A percentile compares a stretch with the other conserved stretches of the same genome.
Evolutionary conservation across 2,888 invertebrate genomes (phyloP).

Genomic region (Ormyrus pomaceus): DNA sequence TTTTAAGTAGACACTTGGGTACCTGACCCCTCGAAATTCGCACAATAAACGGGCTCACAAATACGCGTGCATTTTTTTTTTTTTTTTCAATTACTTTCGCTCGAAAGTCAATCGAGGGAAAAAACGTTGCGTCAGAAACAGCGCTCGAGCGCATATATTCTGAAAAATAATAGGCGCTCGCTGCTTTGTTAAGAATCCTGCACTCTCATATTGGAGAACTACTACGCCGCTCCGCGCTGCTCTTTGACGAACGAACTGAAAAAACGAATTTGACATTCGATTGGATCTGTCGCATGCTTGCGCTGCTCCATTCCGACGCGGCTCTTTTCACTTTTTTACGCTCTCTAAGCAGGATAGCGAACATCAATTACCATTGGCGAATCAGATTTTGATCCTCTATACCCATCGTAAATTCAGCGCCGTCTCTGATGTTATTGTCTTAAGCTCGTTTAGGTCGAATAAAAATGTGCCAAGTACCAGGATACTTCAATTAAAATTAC

Average conservation of each 20-base stretch:
- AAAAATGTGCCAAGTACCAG: no score
- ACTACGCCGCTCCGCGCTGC: background rate
- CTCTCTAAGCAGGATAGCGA: constrained; percentile 25
- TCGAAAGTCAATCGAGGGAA: constrained; percentile 11
- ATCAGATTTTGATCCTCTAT: no score
- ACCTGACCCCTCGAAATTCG: no score
- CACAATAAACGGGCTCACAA: no score
- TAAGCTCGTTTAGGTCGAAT: no score
- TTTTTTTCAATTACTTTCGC: background rate
- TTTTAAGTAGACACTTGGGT: no score
- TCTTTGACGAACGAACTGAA: constrained; percentile 25
- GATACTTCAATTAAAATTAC: no score
- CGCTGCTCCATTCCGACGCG: background rate
- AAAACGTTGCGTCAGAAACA: constrained; percentile 29
- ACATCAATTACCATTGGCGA: background rate
- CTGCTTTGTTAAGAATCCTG: constrained; percentile 11
- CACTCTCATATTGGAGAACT: background rate
- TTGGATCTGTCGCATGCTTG: constrained; percentile 16
- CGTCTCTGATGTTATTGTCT: no score
- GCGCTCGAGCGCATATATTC: background rate
- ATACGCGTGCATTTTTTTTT: constrained; percentile 1
- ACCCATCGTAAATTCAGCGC: no score
- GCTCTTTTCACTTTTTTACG: constrained; percentile 26
- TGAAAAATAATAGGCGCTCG: constrained; percentile 33
- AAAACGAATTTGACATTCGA: constrained; percentile 34